Conservation (phyloP, 2,797 vertebrate species). For the Erithacus rubecula region DNA sequence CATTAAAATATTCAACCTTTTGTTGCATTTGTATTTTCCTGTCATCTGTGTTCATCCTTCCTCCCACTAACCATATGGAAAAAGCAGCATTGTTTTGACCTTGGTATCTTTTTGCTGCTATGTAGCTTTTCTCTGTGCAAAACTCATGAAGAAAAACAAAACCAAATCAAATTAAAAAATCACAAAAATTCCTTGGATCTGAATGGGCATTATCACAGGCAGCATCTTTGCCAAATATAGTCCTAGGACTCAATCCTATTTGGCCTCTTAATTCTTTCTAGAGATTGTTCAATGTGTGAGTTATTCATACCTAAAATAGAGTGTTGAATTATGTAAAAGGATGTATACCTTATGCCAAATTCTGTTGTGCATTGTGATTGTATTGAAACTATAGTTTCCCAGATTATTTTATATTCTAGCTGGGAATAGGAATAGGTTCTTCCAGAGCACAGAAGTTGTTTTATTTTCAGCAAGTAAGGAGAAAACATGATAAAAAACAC, state of each 20-base stretch:
- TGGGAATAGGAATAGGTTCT: not conserved
- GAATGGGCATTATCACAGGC: not conserved
- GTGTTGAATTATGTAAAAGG: not conserved
- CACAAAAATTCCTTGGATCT: not conserved
- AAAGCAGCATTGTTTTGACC: not conserved
- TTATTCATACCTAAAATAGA: not conserved
- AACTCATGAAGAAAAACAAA: not conserved
- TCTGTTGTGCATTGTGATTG: not conserved
- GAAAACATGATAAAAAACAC: not conserved
- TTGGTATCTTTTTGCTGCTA: not conserved
- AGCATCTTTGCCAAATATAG: not conserved
- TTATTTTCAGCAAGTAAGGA: not conserved
- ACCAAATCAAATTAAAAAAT: not conserved
- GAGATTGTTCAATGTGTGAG: not conserved
- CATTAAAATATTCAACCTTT: not conserved
- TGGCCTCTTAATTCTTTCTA: not conserved
- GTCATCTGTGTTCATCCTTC: not conserved
- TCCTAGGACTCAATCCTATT: not conserved
- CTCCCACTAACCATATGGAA: not conserved
- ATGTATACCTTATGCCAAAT: not conserved
- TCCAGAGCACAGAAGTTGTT: not conserved
- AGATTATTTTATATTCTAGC: not conserved
- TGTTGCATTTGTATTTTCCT: not conserved
- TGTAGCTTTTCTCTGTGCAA: not conserved
- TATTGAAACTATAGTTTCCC: not conserved